Evolutionary conservation across 2,113 vertebrate genomes (phyloP).

Genomic region (Petaurus breviceps): DNA sequence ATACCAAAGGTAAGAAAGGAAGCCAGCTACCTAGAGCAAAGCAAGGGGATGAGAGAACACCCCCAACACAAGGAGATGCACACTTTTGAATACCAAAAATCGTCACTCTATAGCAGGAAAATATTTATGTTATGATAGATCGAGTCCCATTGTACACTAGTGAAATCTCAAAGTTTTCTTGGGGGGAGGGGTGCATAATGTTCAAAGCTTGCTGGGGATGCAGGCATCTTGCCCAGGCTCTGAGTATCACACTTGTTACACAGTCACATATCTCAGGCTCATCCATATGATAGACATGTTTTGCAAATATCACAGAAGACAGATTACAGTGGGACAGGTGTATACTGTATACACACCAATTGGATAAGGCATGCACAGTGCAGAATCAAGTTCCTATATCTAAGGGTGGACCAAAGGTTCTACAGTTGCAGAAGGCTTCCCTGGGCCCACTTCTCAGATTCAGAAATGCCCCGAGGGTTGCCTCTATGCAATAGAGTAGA

Average conservation of each 20-base stretch:
- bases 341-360: neutral
- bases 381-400: neutral
- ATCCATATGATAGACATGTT: neutral
- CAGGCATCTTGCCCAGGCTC: neutral
- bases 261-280: neutral
- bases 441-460: neutral
- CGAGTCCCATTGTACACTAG: neutral
- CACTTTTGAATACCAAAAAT: neutral
- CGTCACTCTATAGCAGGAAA: neutral
- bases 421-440: neutral
- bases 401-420: neutral
- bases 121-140: neutral
- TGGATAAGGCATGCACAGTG: neutral
- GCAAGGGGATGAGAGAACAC: neutral
- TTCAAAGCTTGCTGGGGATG: neutral
- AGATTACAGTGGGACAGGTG: neutral
- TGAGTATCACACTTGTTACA: neutral
- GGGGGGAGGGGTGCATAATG: fast-evolving
- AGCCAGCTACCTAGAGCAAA: neutral
- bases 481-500: neutral
- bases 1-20: neutral
- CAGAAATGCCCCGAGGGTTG: neutral
- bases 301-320: neutral
- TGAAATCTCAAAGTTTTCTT: neutral
- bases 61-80: neutral